These are phyloP conservation scores for Eugnorisma glareosa DNA, from an alignment of 2,888 invertebrate genomes.

Conservation along the genomic window DNA sequence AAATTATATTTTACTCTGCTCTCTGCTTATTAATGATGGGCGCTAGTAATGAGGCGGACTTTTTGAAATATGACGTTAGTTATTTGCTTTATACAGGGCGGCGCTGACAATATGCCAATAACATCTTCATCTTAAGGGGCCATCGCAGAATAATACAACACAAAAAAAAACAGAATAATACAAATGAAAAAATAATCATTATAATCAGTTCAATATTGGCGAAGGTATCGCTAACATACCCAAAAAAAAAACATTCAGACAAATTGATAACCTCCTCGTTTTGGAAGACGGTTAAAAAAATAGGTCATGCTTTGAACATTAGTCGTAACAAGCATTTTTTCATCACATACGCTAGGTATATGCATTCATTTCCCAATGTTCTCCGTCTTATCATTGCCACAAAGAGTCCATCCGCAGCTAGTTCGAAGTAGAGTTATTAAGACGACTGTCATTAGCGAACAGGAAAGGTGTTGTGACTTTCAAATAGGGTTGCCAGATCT, in stretches of 20 bases:
- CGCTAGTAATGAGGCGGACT: slow-evolving; percentile 5
- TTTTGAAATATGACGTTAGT: slow-evolving; percentile 9
- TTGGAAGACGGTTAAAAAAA: not conserved
- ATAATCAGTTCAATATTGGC: not conserved
- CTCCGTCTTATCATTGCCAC: slow-evolving; percentile 18
- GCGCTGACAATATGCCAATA: too few species aligned
- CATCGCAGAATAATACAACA: not conserved
- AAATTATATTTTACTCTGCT: slow-evolving; percentile 31
- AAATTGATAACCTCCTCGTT: not conserved
- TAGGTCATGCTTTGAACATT: not conserved
- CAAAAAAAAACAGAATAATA: too few species aligned
- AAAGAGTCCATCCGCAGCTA: slow-evolving; percentile 15
- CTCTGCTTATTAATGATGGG: slow-evolving; percentile 14
- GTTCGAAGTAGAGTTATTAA: slow-evolving; percentile 47
- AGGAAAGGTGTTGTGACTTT: slow-evolving; percentile 32
- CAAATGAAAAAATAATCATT: not conserved
- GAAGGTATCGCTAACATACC: not conserved
- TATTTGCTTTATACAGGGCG: not conserved
- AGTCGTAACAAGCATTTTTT: not conserved
- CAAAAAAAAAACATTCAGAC: not conserved
- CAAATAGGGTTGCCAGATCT: not conserved
- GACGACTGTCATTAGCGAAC: slow-evolving; percentile 63
- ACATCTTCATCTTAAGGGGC: not conserved
- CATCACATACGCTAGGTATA: too few species aligned
- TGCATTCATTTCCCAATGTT: slow-evolving; percentile 6